Conservation (phyloP, 2,888 invertebrate genomes). For the Agrochola macilenta region DNA sequence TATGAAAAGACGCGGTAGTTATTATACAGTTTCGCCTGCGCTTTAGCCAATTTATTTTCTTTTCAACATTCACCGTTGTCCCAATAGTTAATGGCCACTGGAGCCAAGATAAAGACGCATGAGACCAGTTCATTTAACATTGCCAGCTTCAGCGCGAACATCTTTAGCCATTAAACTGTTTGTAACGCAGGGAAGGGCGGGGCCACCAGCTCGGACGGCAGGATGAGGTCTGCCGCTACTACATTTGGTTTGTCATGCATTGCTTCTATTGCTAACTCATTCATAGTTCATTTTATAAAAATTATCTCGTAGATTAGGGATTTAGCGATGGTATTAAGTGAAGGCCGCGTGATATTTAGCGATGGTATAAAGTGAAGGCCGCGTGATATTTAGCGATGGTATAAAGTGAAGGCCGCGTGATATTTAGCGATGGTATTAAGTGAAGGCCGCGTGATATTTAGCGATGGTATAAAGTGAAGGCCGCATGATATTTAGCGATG, state of each 20-base stretch:
- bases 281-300: constrained; percentile 11
- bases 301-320: background rate
- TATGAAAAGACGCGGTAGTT: too few relatives aligned
- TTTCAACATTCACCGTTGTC: background rate
- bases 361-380: too few relatives aligned
- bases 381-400: too few relatives aligned
- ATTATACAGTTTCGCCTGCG: too few relatives aligned
- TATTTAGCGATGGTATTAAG: too few relatives aligned
- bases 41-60: background rate
- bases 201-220: constrained; percentile 40
- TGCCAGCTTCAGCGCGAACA: constrained; percentile 32
- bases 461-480: too few relatives aligned
- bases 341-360: background rate
- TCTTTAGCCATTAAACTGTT: constrained; percentile 24
- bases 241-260: constrained; percentile 56
- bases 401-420: too few relatives aligned
- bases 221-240: constrained; percentile 51
- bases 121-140: background rate
- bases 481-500: too few relatives aligned
- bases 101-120: constrained; percentile 6
- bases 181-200: constrained; percentile 50
- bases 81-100: background rate
- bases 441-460: too few relatives aligned
- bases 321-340: background rate
- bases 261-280: constrained; percentile 51